phyloP scores from a whole-genome alignment of 2,888 invertebrate species.

The Cosmia pyralina region DNA sequence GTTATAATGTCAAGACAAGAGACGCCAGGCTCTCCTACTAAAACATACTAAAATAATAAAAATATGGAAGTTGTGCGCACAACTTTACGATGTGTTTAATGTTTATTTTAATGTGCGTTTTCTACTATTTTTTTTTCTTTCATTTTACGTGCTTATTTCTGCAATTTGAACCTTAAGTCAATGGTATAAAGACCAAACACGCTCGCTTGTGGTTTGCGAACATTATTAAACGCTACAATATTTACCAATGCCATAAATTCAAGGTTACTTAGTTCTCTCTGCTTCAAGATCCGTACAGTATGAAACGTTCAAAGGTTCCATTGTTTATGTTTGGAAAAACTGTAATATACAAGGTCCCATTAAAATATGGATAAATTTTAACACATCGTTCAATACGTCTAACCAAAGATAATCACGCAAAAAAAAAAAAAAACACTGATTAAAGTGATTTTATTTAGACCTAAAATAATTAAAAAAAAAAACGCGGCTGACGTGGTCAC shows the following conservation, averaged over 20 bases:
- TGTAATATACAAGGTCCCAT: no score
- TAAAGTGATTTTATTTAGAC: no score
- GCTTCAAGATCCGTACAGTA: background rate
- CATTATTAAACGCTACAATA: background rate
- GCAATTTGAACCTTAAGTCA: slow-evolving; percentile 1
- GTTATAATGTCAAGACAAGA: background rate
- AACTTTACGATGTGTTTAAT: background rate
- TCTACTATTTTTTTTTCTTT: background rate
- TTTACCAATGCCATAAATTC: background rate
- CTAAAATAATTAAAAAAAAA: no score
- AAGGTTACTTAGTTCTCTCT: background rate
- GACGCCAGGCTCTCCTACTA: no score
- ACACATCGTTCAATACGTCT: no score
- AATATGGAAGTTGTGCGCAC: background rate
- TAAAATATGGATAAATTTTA: no score
- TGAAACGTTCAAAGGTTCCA: no score
- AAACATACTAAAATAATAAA: background rate
- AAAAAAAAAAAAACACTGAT: no score
- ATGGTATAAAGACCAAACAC: background rate
- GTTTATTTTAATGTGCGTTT: background rate
- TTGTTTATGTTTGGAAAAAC: no score
- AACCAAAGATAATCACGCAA: no score
- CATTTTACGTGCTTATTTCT: background rate
- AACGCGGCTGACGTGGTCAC: no score
- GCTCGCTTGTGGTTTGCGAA: background rate